phyloP scores from a whole-genome alignment of 2,113 vertebrate species.

The Sinocyclocheilus anophthalmus region DNA sequence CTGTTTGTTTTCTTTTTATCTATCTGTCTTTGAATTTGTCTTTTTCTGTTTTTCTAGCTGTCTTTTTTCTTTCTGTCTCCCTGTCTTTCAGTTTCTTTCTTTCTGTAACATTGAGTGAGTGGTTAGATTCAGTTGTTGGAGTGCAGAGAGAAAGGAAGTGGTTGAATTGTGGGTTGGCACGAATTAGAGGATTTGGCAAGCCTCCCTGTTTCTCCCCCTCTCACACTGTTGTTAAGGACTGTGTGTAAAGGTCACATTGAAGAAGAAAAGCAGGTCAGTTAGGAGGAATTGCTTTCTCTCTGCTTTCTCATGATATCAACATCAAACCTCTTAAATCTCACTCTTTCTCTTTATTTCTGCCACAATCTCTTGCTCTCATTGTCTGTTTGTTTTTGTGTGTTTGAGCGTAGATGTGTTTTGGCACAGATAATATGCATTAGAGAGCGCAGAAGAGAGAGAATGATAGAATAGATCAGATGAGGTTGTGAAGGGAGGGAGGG shows the following conservation, averaged over 20 bases:
- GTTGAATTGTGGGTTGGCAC: conserved; percentile 49
- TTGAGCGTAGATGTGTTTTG: conserved; percentile 55
- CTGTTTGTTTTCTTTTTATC: conserved; percentile 39
- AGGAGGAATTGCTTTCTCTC: conserved; percentile 78
- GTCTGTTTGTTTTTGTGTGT: conserved; percentile 55
- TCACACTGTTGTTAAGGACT: conserved; percentile 69
- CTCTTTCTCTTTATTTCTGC: conserved; percentile 34
- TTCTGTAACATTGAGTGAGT: conserved; percentile 55
- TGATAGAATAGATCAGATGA: conserved; percentile 61
- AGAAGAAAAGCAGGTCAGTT: conserved; percentile 81
- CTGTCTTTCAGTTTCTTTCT: conserved; percentile 47
- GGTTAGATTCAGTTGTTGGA: conserved; percentile 13
- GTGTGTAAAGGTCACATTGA: conserved; percentile 78
- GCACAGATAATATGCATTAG: conserved; percentile 54
- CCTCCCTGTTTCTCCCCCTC: conserved; percentile 39
- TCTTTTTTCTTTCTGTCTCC: conserved; percentile 45
- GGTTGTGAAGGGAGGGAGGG: conserved; percentile 56
- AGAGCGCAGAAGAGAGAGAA: conserved; percentile 57
- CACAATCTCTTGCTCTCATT: conserved; percentile 52
- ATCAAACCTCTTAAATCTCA: conserved; percentile 66
- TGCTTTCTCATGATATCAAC: conserved; percentile 81
- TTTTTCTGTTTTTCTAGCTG: neutral
- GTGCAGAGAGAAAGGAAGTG: conserved; percentile 44
- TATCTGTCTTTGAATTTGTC: conserved; percentile 20
- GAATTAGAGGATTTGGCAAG: conserved; percentile 47